Evolutionary conservation across 2,888 invertebrate genomes (phyloP).

Genomic region (Drosophila recens): DNA sequence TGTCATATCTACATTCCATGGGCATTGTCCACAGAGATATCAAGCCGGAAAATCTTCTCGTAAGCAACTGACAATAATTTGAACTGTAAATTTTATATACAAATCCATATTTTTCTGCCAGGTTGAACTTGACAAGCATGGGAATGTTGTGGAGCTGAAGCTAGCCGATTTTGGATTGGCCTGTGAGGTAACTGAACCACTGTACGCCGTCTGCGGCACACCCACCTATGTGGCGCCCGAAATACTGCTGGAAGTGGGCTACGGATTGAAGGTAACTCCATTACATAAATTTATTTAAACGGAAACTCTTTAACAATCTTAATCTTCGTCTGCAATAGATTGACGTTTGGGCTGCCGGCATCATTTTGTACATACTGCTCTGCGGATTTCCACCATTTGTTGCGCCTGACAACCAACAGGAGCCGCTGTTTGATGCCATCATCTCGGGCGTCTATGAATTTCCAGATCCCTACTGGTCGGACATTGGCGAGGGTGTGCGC

Average conservation of each 20-base stretch:
- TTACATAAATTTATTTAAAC: neutral
- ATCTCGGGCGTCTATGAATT: constrained; percentile 96
- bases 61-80: constrained; percentile 83
- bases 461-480: constrained; percentile 98
- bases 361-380: constrained; percentile 97
- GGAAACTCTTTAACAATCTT: neutral
- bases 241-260: constrained; percentile 97
- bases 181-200: constrained; percentile 93
- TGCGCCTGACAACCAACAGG: constrained; percentile 96
- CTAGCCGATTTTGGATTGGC: constrained; percentile 99
- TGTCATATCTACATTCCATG: constrained; percentile 97
- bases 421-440: constrained; percentile 98
- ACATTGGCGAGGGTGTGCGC: constrained; percentile 94
- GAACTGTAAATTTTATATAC: no score
- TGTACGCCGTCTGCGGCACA: constrained; percentile 98
- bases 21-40: constrained; percentile 99
- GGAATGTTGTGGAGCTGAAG: constrained; percentile 92
- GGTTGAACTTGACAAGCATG: constrained; percentile 91
- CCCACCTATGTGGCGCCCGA: constrained; percentile 99
- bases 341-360: constrained; percentile 99
- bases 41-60: constrained; percentile 98
- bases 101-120: constrained; percentile 71
- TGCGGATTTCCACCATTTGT: constrained; percentile 99
- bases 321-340: constrained; percentile 87
- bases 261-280: constrained; percentile 91